Percentiles rank a stretch among this genome's conserved stretches.
phyloP scores from a whole-genome alignment of 2,113 vertebrate species.

The Apodemus sylvaticus region DNA sequence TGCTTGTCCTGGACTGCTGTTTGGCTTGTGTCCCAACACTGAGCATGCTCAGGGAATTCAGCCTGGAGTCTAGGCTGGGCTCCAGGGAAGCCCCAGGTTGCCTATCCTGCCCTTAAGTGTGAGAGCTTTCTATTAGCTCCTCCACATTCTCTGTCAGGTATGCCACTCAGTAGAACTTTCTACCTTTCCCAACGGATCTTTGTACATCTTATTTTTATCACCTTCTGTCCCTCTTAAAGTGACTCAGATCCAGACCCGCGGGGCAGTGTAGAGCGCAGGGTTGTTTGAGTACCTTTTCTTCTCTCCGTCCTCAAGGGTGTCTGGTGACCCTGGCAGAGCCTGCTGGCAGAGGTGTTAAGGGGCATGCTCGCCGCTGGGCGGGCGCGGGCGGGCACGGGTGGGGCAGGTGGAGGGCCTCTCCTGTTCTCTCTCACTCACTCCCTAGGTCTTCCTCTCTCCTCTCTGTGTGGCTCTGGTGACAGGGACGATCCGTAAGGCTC shows the following conservation, averaged over 20 bases:
- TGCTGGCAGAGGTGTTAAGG: conserved; percentile 29
- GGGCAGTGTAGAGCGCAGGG: background rate
- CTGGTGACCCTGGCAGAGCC: background rate
- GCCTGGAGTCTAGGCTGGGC: background rate
- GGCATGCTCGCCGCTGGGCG: conserved; percentile 77
- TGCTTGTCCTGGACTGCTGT: conserved; percentile 8
- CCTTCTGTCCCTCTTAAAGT: background rate
- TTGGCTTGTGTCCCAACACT: conserved; percentile 58
- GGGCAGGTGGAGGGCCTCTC: conserved; percentile 88
- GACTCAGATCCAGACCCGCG: background rate
- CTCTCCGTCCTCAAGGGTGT: background rate
- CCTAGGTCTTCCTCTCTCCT: conserved; percentile 91
- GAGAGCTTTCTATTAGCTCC: background rate
- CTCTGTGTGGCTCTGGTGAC: conserved; percentile 92
- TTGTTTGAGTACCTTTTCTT: background rate
- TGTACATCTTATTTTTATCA: background rate
- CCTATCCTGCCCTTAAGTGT: background rate
- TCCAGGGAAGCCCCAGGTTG: background rate
- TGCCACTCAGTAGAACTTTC: background rate
- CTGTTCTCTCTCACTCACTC: conserved; percentile 90
- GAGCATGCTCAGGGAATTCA: conserved; percentile 77
- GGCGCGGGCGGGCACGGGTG: conserved; percentile 50
- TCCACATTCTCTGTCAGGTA: rapidly evolving
- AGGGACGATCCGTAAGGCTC: conserved; percentile 99
- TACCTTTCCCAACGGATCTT: background rate